A percentile compares a stretch with the other conserved stretches of the same genome.
Conservation (phyloP, 1,140 invertebrate species). For the Doryteuthis pealeii region DNA sequence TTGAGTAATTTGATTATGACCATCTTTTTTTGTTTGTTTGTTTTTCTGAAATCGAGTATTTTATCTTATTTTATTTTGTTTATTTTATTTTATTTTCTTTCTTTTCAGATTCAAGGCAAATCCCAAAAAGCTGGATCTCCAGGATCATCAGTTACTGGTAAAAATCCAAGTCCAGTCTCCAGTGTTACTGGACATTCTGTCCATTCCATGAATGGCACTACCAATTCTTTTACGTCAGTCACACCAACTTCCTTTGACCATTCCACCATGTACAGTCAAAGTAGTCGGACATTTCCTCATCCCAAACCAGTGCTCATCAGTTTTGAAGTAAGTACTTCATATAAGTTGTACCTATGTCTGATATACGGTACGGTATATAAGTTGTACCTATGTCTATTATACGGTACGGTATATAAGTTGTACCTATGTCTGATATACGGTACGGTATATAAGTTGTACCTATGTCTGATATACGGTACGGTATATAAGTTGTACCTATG, state of each 20-base stretch:
- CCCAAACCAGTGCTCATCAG: constrained; percentile 36
- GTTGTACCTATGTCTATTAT: too few relatives aligned
- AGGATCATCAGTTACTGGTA: not conserved
- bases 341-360: too few relatives aligned
- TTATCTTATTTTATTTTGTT: not conserved
- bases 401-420: too few relatives aligned
- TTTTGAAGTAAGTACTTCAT: constrained; percentile 37
- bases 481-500: too few relatives aligned
- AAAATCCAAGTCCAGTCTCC: constrained; percentile 30
- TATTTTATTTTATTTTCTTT: not conserved
- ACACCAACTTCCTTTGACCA: constrained; percentile 22
- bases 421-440: too few relatives aligned
- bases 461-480: too few relatives aligned
- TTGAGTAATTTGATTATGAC: too few relatives aligned
- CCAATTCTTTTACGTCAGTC: constrained; percentile 24
- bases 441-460: too few relatives aligned
- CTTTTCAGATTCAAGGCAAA: constrained; percentile 5
- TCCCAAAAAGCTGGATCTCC: constrained; percentile 9
- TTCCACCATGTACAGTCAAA: constrained; percentile 10
- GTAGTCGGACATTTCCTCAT: constrained; percentile 21
- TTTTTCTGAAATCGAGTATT: not conserved
- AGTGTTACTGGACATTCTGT: constrained; percentile 45
- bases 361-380: too few relatives aligned
- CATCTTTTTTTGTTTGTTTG: too few relatives aligned
- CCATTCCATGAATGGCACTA: constrained; percentile 33